A percentile compares a stretch with the other conserved stretches of the same genome.
Evolutionary conservation across 1,140 invertebrate species (phyloP).

Genomic region (Drosophila pachea): DNA sequence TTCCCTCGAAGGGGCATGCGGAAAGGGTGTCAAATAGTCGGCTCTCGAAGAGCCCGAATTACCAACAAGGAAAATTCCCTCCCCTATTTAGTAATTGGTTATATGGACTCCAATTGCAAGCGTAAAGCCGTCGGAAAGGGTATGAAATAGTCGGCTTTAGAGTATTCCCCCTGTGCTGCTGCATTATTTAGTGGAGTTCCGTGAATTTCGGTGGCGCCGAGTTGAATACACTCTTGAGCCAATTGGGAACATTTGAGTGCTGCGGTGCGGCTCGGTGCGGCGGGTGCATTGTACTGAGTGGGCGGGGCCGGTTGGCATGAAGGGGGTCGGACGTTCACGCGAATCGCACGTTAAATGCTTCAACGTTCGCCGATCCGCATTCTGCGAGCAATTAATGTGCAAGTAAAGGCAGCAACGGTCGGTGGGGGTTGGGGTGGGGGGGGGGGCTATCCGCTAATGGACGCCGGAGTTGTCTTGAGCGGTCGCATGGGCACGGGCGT

Average conservation of each 20-base stretch:
- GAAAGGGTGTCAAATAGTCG: too few relatives aligned
- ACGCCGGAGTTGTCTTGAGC: constrained; percentile 38
- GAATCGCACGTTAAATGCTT: constrained; percentile 65
- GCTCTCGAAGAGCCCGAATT: too few relatives aligned
- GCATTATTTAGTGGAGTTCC: constrained; percentile 20
- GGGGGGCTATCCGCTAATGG: constrained; percentile 54
- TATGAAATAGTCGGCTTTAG: constrained; percentile 23
- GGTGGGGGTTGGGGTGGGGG: too few relatives aligned
- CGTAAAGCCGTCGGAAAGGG: background rate
- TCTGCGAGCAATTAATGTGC: constrained; percentile 51
- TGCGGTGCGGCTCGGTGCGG: background rate
- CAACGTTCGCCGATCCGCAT: constrained; percentile 33
- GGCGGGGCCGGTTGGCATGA: background rate
- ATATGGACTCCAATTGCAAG: background rate
- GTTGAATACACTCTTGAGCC: constrained; percentile 31
- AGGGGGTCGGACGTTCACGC: constrained; percentile 41
- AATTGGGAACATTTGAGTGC: constrained; percentile 1
- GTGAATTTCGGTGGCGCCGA: background rate
- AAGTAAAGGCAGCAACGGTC: constrained; percentile 47
- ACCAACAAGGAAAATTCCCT: too few relatives aligned
- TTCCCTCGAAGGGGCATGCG: too few relatives aligned
- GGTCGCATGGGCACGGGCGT: constrained; percentile 8
- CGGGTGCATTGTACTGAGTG: background rate
- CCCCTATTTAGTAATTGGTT: too few relatives aligned
- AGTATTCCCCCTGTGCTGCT: background rate